Evolutionary conservation across 2,888 invertebrate species (phyloP), one percentile per base, ranked within the genome.

Genomic region (Sclerodermus sp.): DNA sequence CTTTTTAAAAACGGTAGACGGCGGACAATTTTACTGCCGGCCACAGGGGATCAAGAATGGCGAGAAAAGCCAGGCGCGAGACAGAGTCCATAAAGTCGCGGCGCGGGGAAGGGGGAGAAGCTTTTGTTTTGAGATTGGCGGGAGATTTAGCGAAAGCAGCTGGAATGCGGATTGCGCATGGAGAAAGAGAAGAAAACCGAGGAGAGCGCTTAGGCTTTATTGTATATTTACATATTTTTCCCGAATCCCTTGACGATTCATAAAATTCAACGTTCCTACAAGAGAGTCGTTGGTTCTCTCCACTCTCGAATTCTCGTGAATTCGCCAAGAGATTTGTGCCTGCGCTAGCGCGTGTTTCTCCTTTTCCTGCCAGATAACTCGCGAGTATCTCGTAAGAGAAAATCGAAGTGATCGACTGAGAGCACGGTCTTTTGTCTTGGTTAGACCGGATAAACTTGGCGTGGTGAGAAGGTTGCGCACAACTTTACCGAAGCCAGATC

Each of bases 191-290:
- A 34, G 31, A 42, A 29, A 45, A 42, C 42, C 40, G 44, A 29
- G 42, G 42, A 47, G 45, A 48, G 39, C 48, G 53, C 62, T 62
- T 54, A 60, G 60, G 64, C 55, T 64, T 66, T 66, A 66, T 66
- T 61, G 61, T 55, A 58, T 61, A 64, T 66, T 66, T 66, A 66
- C 66, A 64, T 66, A 66, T 63, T 61, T 64, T 58, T 58, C 47
- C 52, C 53, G 66, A 58, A 60, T 57, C 60, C 55, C 57, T 52
- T 42, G 47, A 29, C 64, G 61, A 64, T 66, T 66, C 61, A 64
- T 66, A 64, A 66, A 66, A 64, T 60, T 64, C 64, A 64, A 59
- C 64, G 63, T 64, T 64, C 58, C 61, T 64, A 56, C 55, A 53
- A 59, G 57, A 18, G 46, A 56, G 62, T 55, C 57, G 61, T 43